Evolutionary conservation across 1,140 invertebrate genomes (phyloP), one percentile per base, ranked within the genome.

Genomic region (Drosophila sulfurigaster): DNA sequence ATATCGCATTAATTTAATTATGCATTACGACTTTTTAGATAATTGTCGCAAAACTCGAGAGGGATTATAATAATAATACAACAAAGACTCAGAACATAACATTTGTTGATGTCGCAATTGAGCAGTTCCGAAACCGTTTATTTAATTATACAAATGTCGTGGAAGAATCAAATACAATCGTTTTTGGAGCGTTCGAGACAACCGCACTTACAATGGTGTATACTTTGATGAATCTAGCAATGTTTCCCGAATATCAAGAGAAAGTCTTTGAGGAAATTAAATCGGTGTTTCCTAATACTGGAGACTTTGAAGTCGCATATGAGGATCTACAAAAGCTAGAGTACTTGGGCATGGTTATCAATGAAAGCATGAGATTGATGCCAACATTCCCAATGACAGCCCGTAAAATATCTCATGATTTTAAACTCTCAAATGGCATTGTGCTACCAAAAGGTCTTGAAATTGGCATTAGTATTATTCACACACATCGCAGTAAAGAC

Each of bases 271-370:
- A 95, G 30, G 96, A 96, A 91, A 75, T 96, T 35, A 89, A 93
- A 57, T 48, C 85, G 28, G 93, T 96, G 4, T 95, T 95, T 82
- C 94, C 93, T 11, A 10, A 73, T 1, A 71, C 87, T 35, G 82
- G 68, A 10, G 79, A 93, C 58, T 79, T 91, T 28, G 82, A 93
- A 38, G 90, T 93, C 0, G 94, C 93, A 5, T 93, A 93, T 67
- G 92, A 94, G 5, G 94, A 95, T 60, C 68, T 95, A 0, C 80
- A 93, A 16, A 79, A 94, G 56, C 94, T 97, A 94, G 94, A 93
- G 45, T 95, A 96, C 76, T 92, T 95, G 16, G 95, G 95, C 66
- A 93, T 94, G 63, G 94, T 94, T 1, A 93, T 96, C 3, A 95
- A 95, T 76, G 95, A 96, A 91, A 93, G 94, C 7, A 68, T 96